Conservation (phyloP, 2,113 vertebrate species). For the Sarotherodon lohbergeri region DNA sequence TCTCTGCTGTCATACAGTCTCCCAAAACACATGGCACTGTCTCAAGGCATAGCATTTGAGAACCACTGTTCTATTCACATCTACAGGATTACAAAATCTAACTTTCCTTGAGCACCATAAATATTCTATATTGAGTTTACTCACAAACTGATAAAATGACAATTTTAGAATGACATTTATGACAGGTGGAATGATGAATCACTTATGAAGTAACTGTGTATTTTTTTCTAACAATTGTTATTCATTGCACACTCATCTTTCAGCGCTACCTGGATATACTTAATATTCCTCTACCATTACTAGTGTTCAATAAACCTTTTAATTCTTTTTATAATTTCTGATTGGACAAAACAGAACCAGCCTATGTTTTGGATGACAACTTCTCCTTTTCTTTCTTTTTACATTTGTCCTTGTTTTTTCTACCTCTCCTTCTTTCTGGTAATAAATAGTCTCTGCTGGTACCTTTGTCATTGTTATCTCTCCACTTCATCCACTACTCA, state of each 20-base stretch:
- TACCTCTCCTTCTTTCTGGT: neutral
- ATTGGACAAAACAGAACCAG: neutral
- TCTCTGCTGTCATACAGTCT: neutral
- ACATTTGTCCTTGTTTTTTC: neutral
- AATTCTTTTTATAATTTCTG: neutral
- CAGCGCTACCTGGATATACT: neutral
- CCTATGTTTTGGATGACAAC: neutral
- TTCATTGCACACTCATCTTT: neutral
- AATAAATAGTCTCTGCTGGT: neutral
- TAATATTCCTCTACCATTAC: neutral
- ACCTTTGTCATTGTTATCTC: slow-evolving; percentile 1
- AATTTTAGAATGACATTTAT: neutral
- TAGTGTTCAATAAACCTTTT: neutral
- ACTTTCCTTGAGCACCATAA: neutral
- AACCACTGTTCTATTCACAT: neutral
- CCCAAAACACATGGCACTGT: neutral
- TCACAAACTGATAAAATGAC: neutral
- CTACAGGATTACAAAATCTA: neutral
- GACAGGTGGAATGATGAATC: neutral
- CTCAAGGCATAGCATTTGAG: neutral
- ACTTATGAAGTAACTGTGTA: neutral
- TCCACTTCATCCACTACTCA: slow-evolving; percentile 1
- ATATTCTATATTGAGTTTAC: neutral
- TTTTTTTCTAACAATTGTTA: neutral
- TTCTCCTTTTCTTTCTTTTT: neutral